Evolutionary conservation across 2,888 invertebrate species (phyloP), one percentile per base, ranked within the genome.

Genomic region (Aporophyla nigra): DNA sequence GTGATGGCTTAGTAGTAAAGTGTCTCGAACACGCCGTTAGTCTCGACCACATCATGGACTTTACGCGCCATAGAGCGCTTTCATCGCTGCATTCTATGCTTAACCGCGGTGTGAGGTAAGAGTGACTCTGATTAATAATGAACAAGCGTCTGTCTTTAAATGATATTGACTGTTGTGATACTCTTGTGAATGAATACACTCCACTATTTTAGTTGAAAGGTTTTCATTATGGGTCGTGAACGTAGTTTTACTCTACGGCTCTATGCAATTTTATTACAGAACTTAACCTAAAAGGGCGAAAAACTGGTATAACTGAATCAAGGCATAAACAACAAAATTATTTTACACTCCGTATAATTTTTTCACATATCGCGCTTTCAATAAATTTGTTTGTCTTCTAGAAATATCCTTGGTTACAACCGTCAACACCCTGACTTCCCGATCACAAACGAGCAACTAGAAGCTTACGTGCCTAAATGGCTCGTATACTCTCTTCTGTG

Each of bases 41-140:
- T 49, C 98, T 99, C 90, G 99, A 99, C 92, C 99, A 99, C 92
- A 98, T 99, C 68, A 99, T 99, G 99, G 99, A 99, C 96, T 99
- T 99, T 93, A 99, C 99, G 0, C 97, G 99, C n/a, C 97, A 99
- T 84, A 97, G 99, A 74, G 99, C 99, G 2, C 97, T 99, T 3
- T 99, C 99, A 73, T 99, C 99, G 0, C 97, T 99, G 74, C 99
- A 99, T 95, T 99, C 99, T 7, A 99, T 99, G 99, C 96, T 99
- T 62, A 99, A 99, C 95, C 99, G 99, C 93, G 98, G 98, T 40
- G 98, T 98, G 53, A 97, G 98, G 97, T 98, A 97, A 83, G 71
- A 19, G 66, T 21, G 10, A n/a, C 33, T 54, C 3, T 0, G 21
- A 53, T n/a, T 33, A 54, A 54, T 16, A 53, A 54, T 51, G 0